Evolutionary conservation across 2,888 invertebrate species (phyloP), one percentile per base, ranked within the genome.

Genomic region (Trachelus iudaicus): DNA sequence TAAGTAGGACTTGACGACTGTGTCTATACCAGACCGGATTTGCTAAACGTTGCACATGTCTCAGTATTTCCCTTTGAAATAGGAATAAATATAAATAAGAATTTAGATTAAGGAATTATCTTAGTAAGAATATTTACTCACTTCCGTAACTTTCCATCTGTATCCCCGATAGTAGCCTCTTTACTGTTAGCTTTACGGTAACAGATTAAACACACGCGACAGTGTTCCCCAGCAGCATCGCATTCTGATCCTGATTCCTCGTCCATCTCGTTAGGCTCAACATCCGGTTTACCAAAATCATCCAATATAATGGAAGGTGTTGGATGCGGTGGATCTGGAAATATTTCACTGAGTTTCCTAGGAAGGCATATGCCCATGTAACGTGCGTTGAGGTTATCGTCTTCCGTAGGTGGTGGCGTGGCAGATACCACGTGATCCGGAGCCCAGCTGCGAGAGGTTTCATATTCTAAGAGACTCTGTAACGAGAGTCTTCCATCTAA

Each of bases 1-100:
- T 94, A 30, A 98, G 93, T 81, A 98, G 92, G 31, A 95, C 95
- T 88, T 97, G 96, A 85, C 97, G 97, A 69, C 97, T 96, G 89
- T 96, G 95, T 84, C 96, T 96, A 82, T 95, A 94, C 89, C 95
- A 95, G 15, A 96, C 94, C 73, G 97, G 96, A 92, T 96, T 97
- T 68, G 96, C 94, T 87, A 97, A 92, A 81, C 95, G 94, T 86
- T 95, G 95, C 1, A 96, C 94, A 87, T 96, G 94, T 82, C 94
- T 94, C 81, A 97, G 90, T 77, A 97, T 94, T 82, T 91, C 88
- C 81, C 90, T 91, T 13, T 30, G 34, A 69, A 40, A 69, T 71
- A 69, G 15, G 56, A 77, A 37, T 33, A 75, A 33, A 71, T 31
- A 31, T 30, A 35, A 69, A 75, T 34, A 73, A 79, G 69, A 15